A percentile compares a stretch with the other conserved stretches of the same genome.
Conservation (phyloP, 1,140 invertebrate genomes). For the Listronotus bonariensis region DNA sequence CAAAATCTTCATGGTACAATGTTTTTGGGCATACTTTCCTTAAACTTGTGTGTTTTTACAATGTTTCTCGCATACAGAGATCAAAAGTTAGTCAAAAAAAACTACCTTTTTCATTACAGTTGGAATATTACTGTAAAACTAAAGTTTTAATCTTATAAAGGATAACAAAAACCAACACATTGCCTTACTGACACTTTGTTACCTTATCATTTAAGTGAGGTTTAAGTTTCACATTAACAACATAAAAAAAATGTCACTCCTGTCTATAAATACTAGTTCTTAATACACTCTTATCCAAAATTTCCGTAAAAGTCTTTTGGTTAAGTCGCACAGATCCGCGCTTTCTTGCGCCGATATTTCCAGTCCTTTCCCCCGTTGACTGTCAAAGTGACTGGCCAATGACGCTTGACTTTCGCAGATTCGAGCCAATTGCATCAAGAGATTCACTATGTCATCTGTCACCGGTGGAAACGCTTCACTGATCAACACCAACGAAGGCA, state of each 20-base stretch:
- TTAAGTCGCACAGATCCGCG: slow-evolving; percentile 64
- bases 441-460: slow-evolving; percentile 82
- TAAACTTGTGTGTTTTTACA: too few species aligned
- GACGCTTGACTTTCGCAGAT: slow-evolving; percentile 84
- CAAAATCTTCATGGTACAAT: too few species aligned
- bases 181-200: too few species aligned
- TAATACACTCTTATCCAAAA: slow-evolving; percentile 63
- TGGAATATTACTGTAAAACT: too few species aligned
- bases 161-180: too few species aligned
- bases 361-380: slow-evolving; percentile 59
- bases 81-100: too few species aligned
- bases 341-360: slow-evolving; percentile 61
- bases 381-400: slow-evolving; percentile 66
- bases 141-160: too few species aligned
- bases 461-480: slow-evolving; percentile 91
- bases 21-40: too few species aligned
- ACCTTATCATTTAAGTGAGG: too few species aligned
- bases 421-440: slow-evolving; percentile 84
- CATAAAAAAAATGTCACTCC: slow-evolving; percentile 16
- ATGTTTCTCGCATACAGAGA: too few species aligned
- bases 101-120: too few species aligned
- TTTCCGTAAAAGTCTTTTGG: slow-evolving; percentile 67
- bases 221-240: too few species aligned
- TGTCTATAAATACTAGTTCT: slow-evolving; percentile 62
- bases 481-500: slow-evolving; percentile 84